Base-by-base conservation (phyloP, 1,140 invertebrate genomes). In the Drosophila insularis region DNA sequence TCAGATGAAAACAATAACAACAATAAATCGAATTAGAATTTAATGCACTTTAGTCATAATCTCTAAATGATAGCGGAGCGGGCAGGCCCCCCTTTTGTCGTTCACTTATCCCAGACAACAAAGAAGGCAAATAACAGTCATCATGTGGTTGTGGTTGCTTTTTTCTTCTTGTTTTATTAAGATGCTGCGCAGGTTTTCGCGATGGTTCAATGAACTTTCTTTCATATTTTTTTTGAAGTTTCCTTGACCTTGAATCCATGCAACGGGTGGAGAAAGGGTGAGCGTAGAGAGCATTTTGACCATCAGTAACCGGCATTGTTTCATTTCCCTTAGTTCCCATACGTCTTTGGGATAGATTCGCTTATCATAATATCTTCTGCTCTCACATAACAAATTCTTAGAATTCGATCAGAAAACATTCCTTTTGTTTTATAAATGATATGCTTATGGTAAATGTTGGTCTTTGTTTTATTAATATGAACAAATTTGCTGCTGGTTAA, bases 181-280 rank as follows among this genome's bases (percentile, higher is more conserved):
- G 82, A 87, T 67, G 82, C 82, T 87, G 82, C 74, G 77, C 76
- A 74, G 81, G 62, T 81, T 32, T 39, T 27, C 50, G 43, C 14
- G 67, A 60, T 71, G 73, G 80, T 84, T 85, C 86, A 64, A 81
- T 89, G 84, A 89, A 89, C 86, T 77, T 73, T 27, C 60, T 62
- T 35, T 70, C 71, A 14, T 55, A 75, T 58, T 68, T 58, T 58
- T 71, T 85, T 71, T 35, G 50, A 40, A 21, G 63, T 19, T 37
- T 89, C 86, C 80, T 71, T 80, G 86, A 89, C 81, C 80, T 80
- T 89, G 73, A 84, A 35, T 53, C 32, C 23, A 74, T 68, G 63
- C 67, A 54, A 43, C 50, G n/a, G 27, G 2, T 13, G 2, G 17
- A 53, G 14, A 14, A 32, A 10, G 55, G 55, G 55, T 10, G n/a